Evolutionary conservation across 2,888 invertebrate genomes (phyloP).

Genomic region (Seira ritae): DNA sequence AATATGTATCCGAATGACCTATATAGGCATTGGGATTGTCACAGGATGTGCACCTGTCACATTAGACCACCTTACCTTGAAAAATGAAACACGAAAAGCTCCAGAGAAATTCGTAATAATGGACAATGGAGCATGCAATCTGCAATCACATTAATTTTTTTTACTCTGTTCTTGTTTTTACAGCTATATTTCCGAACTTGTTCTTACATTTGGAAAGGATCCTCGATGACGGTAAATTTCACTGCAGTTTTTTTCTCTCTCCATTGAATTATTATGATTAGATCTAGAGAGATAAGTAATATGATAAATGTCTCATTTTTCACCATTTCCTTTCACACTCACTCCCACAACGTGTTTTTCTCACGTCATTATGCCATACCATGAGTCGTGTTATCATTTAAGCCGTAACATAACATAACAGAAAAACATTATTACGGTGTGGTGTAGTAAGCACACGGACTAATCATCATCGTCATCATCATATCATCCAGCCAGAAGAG

Average conservation of each 20-base stretch:
- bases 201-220: conserved; percentile 99
- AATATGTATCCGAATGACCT: too few species aligned
- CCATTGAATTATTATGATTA: neutral
- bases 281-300: neutral
- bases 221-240: conserved; percentile 95
- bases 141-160: too few species aligned
- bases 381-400: neutral
- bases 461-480: neutral
- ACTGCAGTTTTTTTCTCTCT: too few species aligned
- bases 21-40: too few species aligned
- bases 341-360: conserved; percentile 6
- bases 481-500: neutral
- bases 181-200: conserved; percentile 99
- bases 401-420: neutral
- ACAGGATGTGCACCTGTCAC: too few species aligned
- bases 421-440: too few species aligned
- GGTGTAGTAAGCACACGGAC: conserved; percentile 1
- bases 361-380: conserved; percentile 7
- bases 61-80: too few species aligned
- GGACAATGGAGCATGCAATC: too few species aligned
- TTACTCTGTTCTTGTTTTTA: too few species aligned
- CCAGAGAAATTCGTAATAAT: too few species aligned
- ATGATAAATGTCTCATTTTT: neutral
- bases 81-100: too few species aligned
- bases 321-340: conserved; percentile 4